Evolutionary conservation across 2,113 vertebrate species (phyloP), one percentile per base, ranked within the genome.

Genomic region (Neolamprologus sp.): DNA sequence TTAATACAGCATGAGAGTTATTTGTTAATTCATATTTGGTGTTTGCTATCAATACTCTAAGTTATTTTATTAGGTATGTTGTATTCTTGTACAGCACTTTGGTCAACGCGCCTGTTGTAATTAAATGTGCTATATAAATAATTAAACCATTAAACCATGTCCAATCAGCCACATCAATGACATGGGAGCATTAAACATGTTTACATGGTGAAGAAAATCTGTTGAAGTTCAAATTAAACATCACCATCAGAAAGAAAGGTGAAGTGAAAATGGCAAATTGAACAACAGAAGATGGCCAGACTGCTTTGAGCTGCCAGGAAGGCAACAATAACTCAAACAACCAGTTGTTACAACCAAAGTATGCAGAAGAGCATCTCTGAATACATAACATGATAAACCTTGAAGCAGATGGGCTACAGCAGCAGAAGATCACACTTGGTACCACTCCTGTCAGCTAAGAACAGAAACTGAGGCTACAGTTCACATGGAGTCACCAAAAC

Each of bases 161-260:
- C 17, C 1, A 14, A 71, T 71, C 35, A 68, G 12, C 35, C 63
- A 68, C n/a, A 2, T 68, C 7, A 42, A 23, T 42, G n/a, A 71
- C 63, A 40, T 40, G 35, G n/a, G n/a, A 71, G 11, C 63, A 40
- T 68, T 21, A 68, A 13, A 37, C 19, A 8, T 21, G 33, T 21
- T 37, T 37, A 68, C 33, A 5, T 21, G 19, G 33, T 40, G 19
- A 68, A 68, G 63, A 40, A 37, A 40, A 40, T 40, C 63, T 40
- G 19, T 7, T 68, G 19, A 68, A 21, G 35, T 21, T 40, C 35
- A 68, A 37, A 40, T 37, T 37, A 1, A 21, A 37, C 33, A 8
- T 68, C 63, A 68, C 6, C 12, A 40, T 68, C 4, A 37, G 11
- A 21, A 68, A 0, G 35, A 40, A 0, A 9, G 35, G n/a, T 40